Evolutionary conservation across 2,888 invertebrate species (phyloP).

Genomic region (Synanthedon vespiformis): DNA sequence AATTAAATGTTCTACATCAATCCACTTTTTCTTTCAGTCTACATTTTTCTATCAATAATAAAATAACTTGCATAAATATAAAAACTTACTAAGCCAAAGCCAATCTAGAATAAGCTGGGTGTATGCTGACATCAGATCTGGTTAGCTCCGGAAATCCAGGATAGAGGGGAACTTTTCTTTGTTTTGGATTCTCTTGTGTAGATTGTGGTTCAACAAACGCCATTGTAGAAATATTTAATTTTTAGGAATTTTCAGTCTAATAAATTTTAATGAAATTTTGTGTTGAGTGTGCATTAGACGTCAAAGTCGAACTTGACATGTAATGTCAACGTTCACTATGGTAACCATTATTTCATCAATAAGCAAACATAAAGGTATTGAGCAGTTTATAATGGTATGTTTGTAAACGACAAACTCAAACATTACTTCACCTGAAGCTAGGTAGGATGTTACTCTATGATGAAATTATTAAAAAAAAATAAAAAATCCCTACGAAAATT

Average conservation of each 20-base stretch:
- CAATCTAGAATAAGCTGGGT: conserved; percentile 72
- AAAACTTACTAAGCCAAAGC: conserved; percentile 73
- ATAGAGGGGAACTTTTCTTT: conserved; percentile 38
- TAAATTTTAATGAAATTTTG: not conserved
- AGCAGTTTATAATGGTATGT: no score
- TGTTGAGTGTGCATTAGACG: not conserved
- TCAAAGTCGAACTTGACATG: not conserved
- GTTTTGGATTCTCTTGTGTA: conserved; percentile 16
- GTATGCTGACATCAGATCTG: conserved; percentile 71
- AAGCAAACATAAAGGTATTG: not conserved
- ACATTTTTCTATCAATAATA: no score
- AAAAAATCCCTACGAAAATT: no score
- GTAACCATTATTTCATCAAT: not conserved
- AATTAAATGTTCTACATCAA: no score
- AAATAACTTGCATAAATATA: no score
- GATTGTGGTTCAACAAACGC: conserved; percentile 7
- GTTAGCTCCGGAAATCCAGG: conserved; percentile 66
- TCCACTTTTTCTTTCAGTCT: no score
- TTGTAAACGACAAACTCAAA: no score
- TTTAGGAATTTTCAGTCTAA: not conserved
- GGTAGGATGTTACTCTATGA: no score
- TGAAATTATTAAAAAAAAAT: no score
- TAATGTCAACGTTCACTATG: not conserved
- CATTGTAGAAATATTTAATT: conserved; percentile 4
- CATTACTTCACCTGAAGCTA: no score